Base-by-base conservation (phyloP, 2,888 invertebrate genomes). In the Archips crataeganus region DNA sequence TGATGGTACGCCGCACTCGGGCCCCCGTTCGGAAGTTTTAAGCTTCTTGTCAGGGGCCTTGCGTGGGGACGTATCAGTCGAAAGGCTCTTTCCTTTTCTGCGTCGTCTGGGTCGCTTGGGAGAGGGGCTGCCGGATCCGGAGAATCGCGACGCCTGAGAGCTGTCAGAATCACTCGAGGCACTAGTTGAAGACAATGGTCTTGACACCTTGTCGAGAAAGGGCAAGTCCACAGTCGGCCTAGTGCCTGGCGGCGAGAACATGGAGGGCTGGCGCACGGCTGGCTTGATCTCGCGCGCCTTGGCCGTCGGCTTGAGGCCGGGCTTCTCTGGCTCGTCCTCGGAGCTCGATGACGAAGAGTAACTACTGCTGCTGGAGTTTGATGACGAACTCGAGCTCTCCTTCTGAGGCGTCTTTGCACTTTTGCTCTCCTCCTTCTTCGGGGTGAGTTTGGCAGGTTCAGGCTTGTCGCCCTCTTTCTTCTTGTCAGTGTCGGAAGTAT, bases 11-110 rank as follows among this genome's bases (percentile, higher is more conserved):
- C 96, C 95, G 92, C 94, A 95, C 95, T 96, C 96, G 95, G 96
- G 95, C 95, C 95, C 95, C 96, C 96, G 96, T 95, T 96, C 96
- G 96, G 96, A 96, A 96, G 96, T 96, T 96, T 96, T 97, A 96
- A 96, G 96, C 96, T 96, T 97, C 96, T 96, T 96, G 93, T 96
- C 96, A 89, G 96, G 96, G 95, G 96, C 95, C 95, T 96, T 96
- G 90, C 95, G 95, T 78, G 89, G 88, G 86, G 90, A 86, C 77
- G 85, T 81, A 85, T 92, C 92, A 67, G 81, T 86, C 69, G 93
- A 91, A 76, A 85, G 76, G 79, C 90, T 92, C 81, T 91, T 91
- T 70, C 85, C 87, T 82, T 91, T 93, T 80, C 94, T 84, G 69
- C 92, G 87, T 77, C 94, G 84, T 23, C 91, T 87, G n/a, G 92